Base-by-base conservation (phyloP, 2,888 invertebrate species). In the Plutella xylostella region DNA sequence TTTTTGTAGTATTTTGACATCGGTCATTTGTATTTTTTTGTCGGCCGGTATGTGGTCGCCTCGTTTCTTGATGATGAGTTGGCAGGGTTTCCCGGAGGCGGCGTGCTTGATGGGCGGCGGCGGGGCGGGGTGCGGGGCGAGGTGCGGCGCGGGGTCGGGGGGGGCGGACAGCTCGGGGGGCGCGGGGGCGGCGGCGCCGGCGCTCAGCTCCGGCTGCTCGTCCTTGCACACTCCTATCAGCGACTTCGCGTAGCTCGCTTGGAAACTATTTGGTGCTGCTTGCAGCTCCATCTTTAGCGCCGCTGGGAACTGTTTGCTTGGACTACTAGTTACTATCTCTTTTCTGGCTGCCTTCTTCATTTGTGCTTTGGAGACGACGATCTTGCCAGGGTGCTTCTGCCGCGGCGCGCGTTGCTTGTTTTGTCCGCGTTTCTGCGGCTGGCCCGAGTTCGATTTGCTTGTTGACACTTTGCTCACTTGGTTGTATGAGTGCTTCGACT, bases 391-490 rank as follows among this genome's bases (percentile, higher is more conserved):
- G n/a, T 50, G 46, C 5, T 52, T 42, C 42, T 47, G 15, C 45
- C 50, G 51, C 34, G 51, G 49, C 14, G 49, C 48, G 31, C 49
- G 19, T 48, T 20, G 34, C 17, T 43, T 39, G 6, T 30, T 15
- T 11, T 25, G 33, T 17, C 15, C 47, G 25, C 39, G 20, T 11
- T 22, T 7, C 17, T 46, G 4, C 25, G 17, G 42, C 3, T 33
- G 14, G 6, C 17, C 17, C 50, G 77, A 77, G 57, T 62, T 77
- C 50, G 84, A 71, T 75, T 83, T 85, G 68, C 77, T 82, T 43
- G 80, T 79, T 44, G 84, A 79, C 43, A 82, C 78, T 74, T 83
- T 83, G 69, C 84, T 85, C 51, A 83, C 80, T 80, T 84, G 84
- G 53, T 82, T 83, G 55, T 84, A 85, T 43, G 83, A 82, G 57